phyloP scores from a whole-genome alignment of 2,113 vertebrate species.

The Dasyprocta punctata region DNA sequence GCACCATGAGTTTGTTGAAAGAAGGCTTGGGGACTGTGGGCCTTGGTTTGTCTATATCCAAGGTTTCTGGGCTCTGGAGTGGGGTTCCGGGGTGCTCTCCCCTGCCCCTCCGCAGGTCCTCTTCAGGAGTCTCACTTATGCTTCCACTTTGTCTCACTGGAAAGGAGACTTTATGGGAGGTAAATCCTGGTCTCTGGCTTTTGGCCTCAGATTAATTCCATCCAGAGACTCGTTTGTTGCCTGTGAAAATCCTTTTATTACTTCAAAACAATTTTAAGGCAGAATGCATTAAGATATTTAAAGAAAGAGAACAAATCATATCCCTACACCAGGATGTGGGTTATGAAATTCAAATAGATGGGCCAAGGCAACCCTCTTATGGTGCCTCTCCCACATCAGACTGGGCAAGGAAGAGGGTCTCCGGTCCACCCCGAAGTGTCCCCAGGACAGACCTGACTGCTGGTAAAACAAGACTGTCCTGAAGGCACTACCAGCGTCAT shows the following conservation, averaged over 20 bases:
- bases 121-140: constrained; percentile 14
- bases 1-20: not conserved
- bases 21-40: not conserved
- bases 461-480: not conserved
- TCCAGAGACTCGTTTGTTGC: constrained; percentile 74
- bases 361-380: constrained; percentile 84
- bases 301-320: constrained; percentile 82
- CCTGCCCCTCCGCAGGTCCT: not conserved
- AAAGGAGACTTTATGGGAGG: constrained; percentile 69
- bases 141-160: constrained; percentile 66
- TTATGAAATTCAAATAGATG: constrained; percentile 85
- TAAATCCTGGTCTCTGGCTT: constrained; percentile 71
- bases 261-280: constrained; percentile 84
- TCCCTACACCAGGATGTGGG: constrained; percentile 76
- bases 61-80: not conserved
- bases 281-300: constrained; percentile 82
- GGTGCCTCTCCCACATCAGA: not conserved
- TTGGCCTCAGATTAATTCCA: constrained; percentile 75
- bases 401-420: not conserved
- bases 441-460: not conserved
- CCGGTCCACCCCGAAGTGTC: not conserved
- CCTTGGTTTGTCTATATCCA: not conserved
- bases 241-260: constrained; percentile 83
- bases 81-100: not conserved
- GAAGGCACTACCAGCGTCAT: not conserved